phyloP scores from a whole-genome alignment of 2,888 invertebrate genomes.

The Nematopogon swammerdamellus region DNA sequence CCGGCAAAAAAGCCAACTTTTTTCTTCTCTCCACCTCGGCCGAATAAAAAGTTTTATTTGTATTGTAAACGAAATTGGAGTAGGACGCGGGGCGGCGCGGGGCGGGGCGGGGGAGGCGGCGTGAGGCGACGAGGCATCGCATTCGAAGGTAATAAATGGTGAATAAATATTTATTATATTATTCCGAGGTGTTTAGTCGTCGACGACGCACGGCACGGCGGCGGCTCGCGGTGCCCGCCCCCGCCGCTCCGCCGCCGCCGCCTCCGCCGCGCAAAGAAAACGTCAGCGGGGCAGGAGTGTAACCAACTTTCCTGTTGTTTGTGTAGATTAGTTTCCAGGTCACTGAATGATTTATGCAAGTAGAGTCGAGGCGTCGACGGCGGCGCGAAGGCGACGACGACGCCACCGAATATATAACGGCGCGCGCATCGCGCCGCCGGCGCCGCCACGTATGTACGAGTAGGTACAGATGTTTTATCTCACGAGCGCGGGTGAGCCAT shows the following conservation, averaged over 20 bases:
- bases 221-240: not conserved
- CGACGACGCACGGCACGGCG: not conserved
- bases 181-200: not conserved
- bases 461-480: too few relatives aligned
- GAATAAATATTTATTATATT: not conserved
- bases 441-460: too few relatives aligned
- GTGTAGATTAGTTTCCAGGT: slow-evolving; percentile 3
- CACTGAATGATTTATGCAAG: slow-evolving; percentile 1
- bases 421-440: too few relatives aligned
- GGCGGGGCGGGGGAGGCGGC: not conserved
- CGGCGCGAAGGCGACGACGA: too few relatives aligned
- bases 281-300: not conserved
- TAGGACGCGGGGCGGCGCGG: not conserved
- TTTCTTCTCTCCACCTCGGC: not conserved
- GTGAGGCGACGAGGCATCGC: not conserved
- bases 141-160: not conserved
- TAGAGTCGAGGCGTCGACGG: too few relatives aligned
- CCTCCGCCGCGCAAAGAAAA: too few relatives aligned
- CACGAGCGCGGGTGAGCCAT: too few relatives aligned
- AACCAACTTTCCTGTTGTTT: slow-evolving; percentile 1
- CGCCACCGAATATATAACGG: too few relatives aligned
- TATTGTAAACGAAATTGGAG: not conserved
- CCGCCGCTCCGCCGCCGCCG: too few relatives aligned
- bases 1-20: not conserved
- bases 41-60: not conserved